A percentile compares a stretch with the other conserved stretches of the same genome.
Evolutionary conservation across 2,113 vertebrate species (phyloP).

Genomic region (Eudyptes chrysolophus): DNA sequence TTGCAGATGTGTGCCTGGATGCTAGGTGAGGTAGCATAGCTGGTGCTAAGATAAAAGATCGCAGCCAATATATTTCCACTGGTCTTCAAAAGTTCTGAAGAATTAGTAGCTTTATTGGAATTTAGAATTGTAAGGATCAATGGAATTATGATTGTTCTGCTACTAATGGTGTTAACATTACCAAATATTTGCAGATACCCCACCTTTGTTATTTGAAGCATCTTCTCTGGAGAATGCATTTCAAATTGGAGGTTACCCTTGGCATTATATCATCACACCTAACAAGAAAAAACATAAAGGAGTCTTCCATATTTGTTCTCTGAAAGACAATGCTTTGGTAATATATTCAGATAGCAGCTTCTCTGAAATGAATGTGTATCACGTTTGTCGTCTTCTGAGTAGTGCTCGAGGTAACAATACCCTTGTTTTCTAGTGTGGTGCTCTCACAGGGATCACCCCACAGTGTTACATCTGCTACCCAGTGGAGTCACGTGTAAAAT

Average conservation of each 20-base stretch:
- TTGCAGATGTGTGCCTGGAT: not conserved
- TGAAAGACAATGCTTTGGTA: conserved; percentile 90
- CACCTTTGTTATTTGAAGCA: conserved; percentile 90
- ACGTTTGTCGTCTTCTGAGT: not conserved
- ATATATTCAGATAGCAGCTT: conserved; percentile 34
- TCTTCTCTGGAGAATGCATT: conserved; percentile 87
- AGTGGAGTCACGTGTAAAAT: not conserved
- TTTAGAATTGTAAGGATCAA: conserved; percentile 10
- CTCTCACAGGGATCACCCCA: not conserved
- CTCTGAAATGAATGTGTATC: conserved; percentile 15
- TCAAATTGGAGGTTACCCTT: conserved; percentile 94
- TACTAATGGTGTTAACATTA: conserved; percentile 50
- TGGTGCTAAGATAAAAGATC: not conserved
- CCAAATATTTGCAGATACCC: conserved; percentile 76
- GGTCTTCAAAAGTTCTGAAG: not conserved
- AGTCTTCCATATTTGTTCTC: conserved; percentile 89
- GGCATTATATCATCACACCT: conserved; percentile 96
- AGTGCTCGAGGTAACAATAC: not conserved
- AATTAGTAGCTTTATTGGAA: not conserved
- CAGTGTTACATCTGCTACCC: not conserved
- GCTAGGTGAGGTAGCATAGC: not conserved
- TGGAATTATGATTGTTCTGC: conserved; percentile 24
- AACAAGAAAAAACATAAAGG: conserved; percentile 88
- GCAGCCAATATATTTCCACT: not conserved
- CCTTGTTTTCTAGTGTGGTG: not conserved